A percentile compares a stretch with the other conserved stretches of the same genome.
Conservation (phyloP, 2,113 vertebrate species). For the Esox niger region DNA sequence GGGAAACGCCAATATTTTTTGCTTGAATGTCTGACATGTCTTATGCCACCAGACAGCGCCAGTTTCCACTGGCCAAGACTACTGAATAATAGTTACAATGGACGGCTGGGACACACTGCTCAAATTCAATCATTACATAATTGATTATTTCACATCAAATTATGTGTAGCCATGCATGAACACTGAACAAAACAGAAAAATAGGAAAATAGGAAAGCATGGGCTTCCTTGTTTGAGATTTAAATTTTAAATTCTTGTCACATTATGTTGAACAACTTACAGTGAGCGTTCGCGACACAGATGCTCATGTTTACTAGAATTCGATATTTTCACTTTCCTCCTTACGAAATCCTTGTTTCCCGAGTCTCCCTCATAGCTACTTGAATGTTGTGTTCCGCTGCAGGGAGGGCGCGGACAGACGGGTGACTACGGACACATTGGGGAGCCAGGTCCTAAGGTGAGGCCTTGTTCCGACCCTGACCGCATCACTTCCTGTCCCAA, state of each 20-base stretch:
- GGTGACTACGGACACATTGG: slow-evolving; percentile 62
- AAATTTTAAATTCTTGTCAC: too few species aligned
- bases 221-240: too few species aligned
- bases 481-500: background rate
- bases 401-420: slow-evolving; percentile 61
- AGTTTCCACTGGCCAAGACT: slow-evolving; percentile 2
- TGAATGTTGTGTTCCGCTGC: slow-evolving; percentile 5
- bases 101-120: too few species aligned
- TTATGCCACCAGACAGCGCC: background rate
- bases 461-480: slow-evolving; percentile 4
- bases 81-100: background rate
- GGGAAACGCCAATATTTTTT: background rate
- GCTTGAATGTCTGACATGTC: background rate
- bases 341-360: background rate
- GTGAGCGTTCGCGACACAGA: too few species aligned
- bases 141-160: slow-evolving; percentile 2
- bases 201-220: too few species aligned
- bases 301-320: too few species aligned
- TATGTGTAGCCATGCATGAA: too few species aligned
- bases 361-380: background rate
- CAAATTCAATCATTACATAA: too few species aligned
- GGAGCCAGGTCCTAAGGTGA: slow-evolving; percentile 65
- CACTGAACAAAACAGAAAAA: too few species aligned
- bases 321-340: too few species aligned
- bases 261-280: too few species aligned